Evolutionary conservation across 2,113 vertebrate species (phyloP), one percentile per base, ranked within the genome.

Genomic region (Cnemophilus loriae): DNA sequence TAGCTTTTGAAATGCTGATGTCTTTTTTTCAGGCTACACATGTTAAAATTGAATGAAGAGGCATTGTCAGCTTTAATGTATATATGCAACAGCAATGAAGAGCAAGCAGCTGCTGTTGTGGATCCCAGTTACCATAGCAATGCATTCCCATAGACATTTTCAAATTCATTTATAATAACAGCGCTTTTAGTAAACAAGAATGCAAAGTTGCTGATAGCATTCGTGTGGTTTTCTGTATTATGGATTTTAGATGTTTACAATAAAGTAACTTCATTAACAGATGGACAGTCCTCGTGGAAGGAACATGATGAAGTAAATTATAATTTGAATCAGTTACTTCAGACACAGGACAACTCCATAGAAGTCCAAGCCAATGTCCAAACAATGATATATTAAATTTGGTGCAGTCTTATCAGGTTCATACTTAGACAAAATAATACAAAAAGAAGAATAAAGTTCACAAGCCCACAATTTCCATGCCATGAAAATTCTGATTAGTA

Each of bases 111-210:
- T 96, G 91, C 87, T 96, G 69, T 90, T 93, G 75, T 94, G 93
- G 71, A 55, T 95, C 75, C 65, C 4, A 68, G 97, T 97, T 97
- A 91, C 96, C 96, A 97, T 96, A 96, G 96, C 90, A 97, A 97
- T 97, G 57, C 79, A 84, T 89, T 93, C 49, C 84, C 86, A 86
- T 32, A 96, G 90, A 77, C 75, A 92, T 85, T 91, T 86, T 67
- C 47, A 89, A 78, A 90, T 77, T 92, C 56, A 85, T 93, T 97
- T 96, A 70, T 84, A 89, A 93, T 80, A 91, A 82, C 23, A 90
- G 49, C 0, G 6, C n/a, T 53, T 95, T 95, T 73, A 60, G 59
- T 67, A 85, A 96, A 96, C 75, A 84, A 83, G 37, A 91, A 84
- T 81, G 35, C 30, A 89, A 52, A 96, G 75, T 90, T 91, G 67